Evolutionary conservation across 2,113 vertebrate genomes (phyloP).

Genomic region (Pardalotus punctatus): DNA sequence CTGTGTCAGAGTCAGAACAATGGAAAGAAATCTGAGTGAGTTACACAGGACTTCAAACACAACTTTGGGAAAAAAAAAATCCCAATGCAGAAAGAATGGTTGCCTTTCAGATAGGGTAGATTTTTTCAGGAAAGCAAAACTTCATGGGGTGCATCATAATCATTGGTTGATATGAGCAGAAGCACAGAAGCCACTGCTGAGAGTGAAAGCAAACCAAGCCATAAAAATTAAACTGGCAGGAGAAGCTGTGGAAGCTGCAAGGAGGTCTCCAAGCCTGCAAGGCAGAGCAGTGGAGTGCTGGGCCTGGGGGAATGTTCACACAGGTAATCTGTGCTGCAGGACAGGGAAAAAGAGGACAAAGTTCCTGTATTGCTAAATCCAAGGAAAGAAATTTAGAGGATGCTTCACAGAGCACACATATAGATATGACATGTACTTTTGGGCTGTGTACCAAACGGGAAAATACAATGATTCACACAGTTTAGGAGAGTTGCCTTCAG

Average conservation of each 20-base stretch:
- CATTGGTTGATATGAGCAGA: neutral
- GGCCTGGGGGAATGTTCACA: rapidly evolving
- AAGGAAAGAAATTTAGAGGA: neutral
- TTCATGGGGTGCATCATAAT: neutral
- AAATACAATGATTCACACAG: neutral
- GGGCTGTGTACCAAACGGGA: neutral
- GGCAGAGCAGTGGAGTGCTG: neutral
- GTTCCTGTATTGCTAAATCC: neutral
- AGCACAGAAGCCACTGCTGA: neutral
- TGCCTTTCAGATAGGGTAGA: neutral
- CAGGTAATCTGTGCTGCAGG: neutral
- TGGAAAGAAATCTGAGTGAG: neutral
- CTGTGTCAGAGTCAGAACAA: neutral
- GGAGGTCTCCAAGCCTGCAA: neutral
- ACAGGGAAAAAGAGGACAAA: neutral
- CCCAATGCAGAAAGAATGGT: neutral
- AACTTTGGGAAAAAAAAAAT: neutral
- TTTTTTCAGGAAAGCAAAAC: neutral
- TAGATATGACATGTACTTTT: neutral
- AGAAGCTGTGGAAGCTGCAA: neutral
- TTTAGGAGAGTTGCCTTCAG: neutral
- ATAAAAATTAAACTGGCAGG: neutral
- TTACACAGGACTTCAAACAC: neutral
- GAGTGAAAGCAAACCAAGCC: neutral
- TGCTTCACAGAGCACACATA: neutral